These are phyloP conservation scores for Chrysocyon brachyurus DNA, from an alignment of 2,797 vertebrate genomes.

Conservation along the genomic window DNA sequence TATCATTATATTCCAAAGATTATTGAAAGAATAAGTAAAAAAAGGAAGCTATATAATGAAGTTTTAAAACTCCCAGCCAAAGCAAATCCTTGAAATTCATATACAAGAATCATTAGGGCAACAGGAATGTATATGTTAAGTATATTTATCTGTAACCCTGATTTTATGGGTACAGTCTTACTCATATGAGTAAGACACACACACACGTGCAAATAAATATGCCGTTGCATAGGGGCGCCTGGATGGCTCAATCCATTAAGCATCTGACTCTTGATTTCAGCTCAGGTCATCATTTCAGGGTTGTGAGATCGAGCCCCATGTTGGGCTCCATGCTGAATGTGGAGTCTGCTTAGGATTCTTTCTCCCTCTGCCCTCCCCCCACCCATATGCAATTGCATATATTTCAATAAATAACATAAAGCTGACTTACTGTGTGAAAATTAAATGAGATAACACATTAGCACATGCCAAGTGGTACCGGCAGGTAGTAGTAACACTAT, in stretches of 20 bases:
- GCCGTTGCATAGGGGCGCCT: not conserved
- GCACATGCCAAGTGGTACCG: not conserved
- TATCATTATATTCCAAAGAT: not conserved
- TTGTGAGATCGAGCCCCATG: not conserved
- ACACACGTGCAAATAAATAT: not conserved
- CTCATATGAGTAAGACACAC: no score
- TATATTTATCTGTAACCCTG: not conserved
- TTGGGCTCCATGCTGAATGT: not conserved
- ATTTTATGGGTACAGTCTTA: conserved; percentile 12
- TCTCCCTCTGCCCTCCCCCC: not conserved
- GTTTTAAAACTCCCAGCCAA: not conserved
- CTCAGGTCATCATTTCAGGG: not conserved
- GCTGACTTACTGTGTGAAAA: not conserved
- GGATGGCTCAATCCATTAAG: not conserved
- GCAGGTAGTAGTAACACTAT: not conserved
- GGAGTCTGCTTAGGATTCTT: not conserved
- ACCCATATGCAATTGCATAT: not conserved
- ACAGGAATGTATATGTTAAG: not conserved
- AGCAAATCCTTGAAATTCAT: conserved; percentile 10
- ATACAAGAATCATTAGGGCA: not conserved
- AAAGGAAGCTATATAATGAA: not conserved
- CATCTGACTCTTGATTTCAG: not conserved
- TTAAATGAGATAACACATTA: not conserved
- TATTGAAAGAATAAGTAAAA: conserved; percentile 19
- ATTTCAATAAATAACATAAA: conserved; percentile 41